Conservation (phyloP, 2,797 vertebrate species). For the Fistularia tabacaria region DNA sequence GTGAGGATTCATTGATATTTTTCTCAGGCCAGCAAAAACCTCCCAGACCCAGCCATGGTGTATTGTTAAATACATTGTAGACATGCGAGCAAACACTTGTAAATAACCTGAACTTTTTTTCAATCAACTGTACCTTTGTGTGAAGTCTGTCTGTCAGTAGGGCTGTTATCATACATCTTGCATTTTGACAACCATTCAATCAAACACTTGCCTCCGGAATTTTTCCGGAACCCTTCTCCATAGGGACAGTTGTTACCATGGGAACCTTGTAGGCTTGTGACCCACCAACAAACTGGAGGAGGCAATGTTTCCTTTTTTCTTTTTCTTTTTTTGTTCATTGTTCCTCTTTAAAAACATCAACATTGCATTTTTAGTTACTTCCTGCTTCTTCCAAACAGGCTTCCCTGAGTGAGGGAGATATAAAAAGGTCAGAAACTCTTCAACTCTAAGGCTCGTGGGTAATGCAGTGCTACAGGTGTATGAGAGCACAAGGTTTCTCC, state of each 20-base stretch:
- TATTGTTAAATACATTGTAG: neutral
- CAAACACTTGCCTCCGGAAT: conserved; percentile 57
- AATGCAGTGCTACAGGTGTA: conserved; percentile 15
- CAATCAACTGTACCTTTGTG: neutral
- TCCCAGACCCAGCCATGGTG: conserved; percentile 9
- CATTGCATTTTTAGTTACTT: conserved; percentile 19
- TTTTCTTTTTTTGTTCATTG: conserved; percentile 20
- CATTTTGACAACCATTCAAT: conserved; percentile 67
- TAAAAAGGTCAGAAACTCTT: neutral
- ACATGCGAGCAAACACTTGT: neutral
- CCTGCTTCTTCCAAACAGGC: neutral
- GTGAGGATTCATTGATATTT: conserved; percentile 46
- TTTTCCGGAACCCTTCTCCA: conserved; percentile 46
- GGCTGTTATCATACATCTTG: conserved; percentile 55
- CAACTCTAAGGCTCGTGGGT: conserved; percentile 18
- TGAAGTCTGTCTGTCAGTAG: conserved; percentile 50
- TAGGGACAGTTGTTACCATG: conserved; percentile 62
- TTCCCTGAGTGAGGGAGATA: neutral
- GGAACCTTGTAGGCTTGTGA: conserved; percentile 56
- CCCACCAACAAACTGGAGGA: conserved; percentile 50
- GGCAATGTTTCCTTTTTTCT: conserved; percentile 27
- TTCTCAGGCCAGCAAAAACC: conserved; percentile 40
- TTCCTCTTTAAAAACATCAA: conserved; percentile 28
- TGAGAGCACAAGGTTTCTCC: neutral
- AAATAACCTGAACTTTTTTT: neutral